phyloP scores from a whole-genome alignment of 2,113 vertebrate species.

The Alethe diademata region DNA sequence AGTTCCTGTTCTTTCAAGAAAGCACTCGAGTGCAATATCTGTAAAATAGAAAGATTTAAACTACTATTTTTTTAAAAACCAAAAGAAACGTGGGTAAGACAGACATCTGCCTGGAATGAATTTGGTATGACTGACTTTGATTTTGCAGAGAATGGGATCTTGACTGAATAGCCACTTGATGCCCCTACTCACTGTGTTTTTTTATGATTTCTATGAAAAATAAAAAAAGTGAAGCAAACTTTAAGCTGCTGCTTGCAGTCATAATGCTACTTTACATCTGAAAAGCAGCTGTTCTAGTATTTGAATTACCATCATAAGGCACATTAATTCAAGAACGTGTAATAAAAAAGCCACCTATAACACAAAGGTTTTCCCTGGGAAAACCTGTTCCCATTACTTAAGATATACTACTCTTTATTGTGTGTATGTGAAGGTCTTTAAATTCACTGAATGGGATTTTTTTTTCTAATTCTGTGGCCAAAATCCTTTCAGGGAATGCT shows the following conservation, averaged over 20 bases:
- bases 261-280: background rate
- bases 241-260: background rate
- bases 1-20: background rate
- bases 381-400: slow-evolving; percentile 24
- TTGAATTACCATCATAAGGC: slow-evolving; percentile 26
- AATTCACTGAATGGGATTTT: background rate
- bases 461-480: background rate
- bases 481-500: background rate
- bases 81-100: background rate
- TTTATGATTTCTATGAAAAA: background rate
- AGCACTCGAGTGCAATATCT: background rate
- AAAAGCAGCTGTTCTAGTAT: slow-evolving; percentile 20
- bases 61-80: background rate
- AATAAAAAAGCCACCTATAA: slow-evolving; percentile 19
- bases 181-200: background rate
- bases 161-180: background rate
- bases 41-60: background rate
- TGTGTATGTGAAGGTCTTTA: background rate
- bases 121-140: background rate
- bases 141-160: background rate
- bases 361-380: slow-evolving; percentile 24
- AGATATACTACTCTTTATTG: background rate
- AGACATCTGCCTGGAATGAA: background rate
- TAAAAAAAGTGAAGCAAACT: background rate
- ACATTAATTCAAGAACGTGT: slow-evolving; percentile 6